Percentiles rank a stretch among this genome's conserved stretches.
Evolutionary conservation across 2,113 vertebrate genomes (phyloP).

Genomic region (Collichthys lucidus): DNA sequence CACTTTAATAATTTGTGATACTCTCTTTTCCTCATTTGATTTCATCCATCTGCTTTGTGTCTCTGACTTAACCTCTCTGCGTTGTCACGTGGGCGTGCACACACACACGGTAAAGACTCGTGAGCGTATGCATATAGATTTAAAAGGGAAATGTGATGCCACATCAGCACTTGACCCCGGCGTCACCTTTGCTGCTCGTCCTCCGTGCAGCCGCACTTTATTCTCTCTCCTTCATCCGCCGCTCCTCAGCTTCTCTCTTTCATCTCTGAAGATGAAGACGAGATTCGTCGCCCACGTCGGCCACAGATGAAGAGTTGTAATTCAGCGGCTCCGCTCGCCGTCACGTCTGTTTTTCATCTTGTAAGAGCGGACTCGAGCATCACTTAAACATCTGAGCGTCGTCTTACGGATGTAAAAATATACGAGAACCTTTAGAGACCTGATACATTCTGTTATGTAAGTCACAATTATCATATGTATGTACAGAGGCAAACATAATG

Average conservation of each 20-base stretch:
- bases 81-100: constrained; percentile 21
- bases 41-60: constrained; percentile 63
- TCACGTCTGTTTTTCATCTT: constrained; percentile 51
- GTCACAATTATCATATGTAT: neutral
- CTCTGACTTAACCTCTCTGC: constrained; percentile 51
- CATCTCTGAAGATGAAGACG: constrained; percentile 61
- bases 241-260: constrained; percentile 38
- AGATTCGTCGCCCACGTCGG: constrained; percentile 29
- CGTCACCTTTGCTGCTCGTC: constrained; percentile 62
- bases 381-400: constrained; percentile 8
- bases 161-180: constrained; percentile 76
- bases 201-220: constrained; percentile 31
- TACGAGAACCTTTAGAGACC: neutral
- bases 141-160: constrained; percentile 68
- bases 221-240: neutral
- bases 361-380: constrained; percentile 2
- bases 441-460: neutral
- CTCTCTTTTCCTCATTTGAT: constrained; percentile 64
- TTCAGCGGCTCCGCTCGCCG: constrained; percentile 40
- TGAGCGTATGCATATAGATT: constrained; percentile 63
- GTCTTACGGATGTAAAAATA: neutral
- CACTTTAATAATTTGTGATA: constrained; percentile 60
- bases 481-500: neutral
- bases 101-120: constrained; percentile 18
- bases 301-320: constrained; percentile 51